Conservation (phyloP, 1,140 invertebrate species). For the Listronotus bonariensis region DNA sequence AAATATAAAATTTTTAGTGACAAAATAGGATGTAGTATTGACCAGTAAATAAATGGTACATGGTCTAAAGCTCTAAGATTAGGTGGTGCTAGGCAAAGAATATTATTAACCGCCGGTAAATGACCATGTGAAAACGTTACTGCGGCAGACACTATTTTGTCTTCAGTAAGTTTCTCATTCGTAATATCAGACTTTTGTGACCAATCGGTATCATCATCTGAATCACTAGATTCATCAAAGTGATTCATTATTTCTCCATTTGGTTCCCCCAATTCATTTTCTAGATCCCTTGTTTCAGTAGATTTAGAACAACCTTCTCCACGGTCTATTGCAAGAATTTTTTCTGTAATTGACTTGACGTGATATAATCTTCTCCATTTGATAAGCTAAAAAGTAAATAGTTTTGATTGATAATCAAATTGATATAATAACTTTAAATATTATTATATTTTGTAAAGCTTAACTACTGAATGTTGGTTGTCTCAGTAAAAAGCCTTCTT, state of each 20-base stretch:
- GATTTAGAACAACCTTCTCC: conserved; percentile 54
- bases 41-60: conserved; percentile 70
- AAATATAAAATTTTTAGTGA: conserved; percentile 71
- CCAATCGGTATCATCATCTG: conserved; percentile 52
- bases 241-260: conserved; percentile 45
- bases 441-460: too few species aligned
- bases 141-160: conserved; percentile 78
- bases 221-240: conserved; percentile 43
- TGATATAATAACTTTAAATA: too few species aligned
- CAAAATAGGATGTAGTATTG: conserved; percentile 71
- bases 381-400: conserved; percentile 61
- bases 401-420: too few species aligned
- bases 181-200: conserved; percentile 57
- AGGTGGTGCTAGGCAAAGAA: conserved; percentile 71
- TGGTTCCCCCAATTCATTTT: conserved; percentile 44
- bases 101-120: conserved; percentile 74
- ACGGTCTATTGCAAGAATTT: conserved; percentile 69
- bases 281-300: conserved; percentile 48
- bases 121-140: conserved; percentile 78
- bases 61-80: conserved; percentile 67
- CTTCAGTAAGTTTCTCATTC: conserved; percentile 77
- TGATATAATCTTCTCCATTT: conserved; percentile 84
- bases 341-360: conserved; percentile 73
- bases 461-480: too few species aligned
- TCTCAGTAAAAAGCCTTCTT: too few species aligned